Evolutionary conservation across 2,888 invertebrate genomes (phyloP).

Genomic region (Apoderus coryli): DNA sequence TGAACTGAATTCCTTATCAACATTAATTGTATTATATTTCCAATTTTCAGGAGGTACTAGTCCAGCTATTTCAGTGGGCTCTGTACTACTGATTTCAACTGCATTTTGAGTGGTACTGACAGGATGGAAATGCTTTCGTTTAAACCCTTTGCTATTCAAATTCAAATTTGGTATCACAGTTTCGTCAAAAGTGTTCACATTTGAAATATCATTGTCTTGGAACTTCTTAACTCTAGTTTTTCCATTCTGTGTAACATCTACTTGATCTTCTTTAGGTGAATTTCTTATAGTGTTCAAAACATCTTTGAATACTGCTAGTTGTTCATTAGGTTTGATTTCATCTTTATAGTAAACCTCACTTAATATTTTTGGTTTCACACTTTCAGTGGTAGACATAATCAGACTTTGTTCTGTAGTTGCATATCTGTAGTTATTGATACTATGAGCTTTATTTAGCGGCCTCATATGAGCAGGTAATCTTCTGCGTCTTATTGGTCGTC

Average conservation of each 20-base stretch:
- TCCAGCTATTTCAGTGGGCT: conserved; percentile 19
- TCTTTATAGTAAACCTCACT: conserved; percentile 32
- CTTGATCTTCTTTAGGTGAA: conserved; percentile 19
- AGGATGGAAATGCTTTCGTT: too few relatives aligned
- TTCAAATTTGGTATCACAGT: too few relatives aligned
- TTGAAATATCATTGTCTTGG: conserved; percentile 10
- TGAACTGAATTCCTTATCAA: too few relatives aligned
- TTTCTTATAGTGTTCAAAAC: conserved; percentile 35
- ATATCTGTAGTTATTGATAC: conserved; percentile 14
- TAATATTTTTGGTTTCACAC: conserved; percentile 21
- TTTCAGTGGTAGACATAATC: conserved; percentile 16
- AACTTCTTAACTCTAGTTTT: conserved; percentile 12
- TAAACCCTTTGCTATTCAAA: conserved; percentile 1
- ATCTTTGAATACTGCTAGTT: conserved; percentile 35
- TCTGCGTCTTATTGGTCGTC: conserved; percentile 13
- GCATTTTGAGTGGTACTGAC: too few relatives aligned
- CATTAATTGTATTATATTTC: conserved; percentile 22
- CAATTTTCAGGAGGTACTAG: conserved; percentile 23
- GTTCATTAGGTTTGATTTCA: conserved; percentile 31
- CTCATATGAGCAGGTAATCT: conserved; percentile 10
- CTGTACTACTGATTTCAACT: too few relatives aligned
- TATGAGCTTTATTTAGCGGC: too few relatives aligned
- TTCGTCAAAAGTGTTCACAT: too few relatives aligned
- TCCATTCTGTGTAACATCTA: conserved; percentile 3
- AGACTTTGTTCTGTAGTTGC: conserved; percentile 13